phyloP scores from a whole-genome alignment of 2,888 invertebrate genomes.

The Dermolepida albohirtum region DNA sequence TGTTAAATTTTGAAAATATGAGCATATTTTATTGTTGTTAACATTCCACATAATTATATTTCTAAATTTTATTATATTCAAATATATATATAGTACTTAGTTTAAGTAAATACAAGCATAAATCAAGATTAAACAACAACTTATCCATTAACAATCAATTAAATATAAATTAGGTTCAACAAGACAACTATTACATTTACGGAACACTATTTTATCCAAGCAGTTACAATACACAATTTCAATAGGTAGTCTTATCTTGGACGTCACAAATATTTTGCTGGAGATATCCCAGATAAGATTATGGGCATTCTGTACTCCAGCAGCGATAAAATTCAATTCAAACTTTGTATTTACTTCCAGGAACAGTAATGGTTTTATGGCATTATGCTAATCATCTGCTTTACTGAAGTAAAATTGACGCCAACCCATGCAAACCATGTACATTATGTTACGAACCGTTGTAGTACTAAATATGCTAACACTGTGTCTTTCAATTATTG shows the following conservation, averaged over 20 bases:
- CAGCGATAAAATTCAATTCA: conserved; percentile 25
- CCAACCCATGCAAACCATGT: neutral
- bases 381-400: conserved; percentile 26
- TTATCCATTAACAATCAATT: too few species aligned
- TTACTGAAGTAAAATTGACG: conserved; percentile 1
- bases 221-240: conserved; percentile 29
- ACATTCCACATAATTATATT: too few species aligned
- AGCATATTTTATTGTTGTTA: too few species aligned
- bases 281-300: conserved; percentile 36
- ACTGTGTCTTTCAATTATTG: too few species aligned
- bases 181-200: too few species aligned
- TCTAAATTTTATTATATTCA: too few species aligned
- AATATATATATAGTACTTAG: neutral
- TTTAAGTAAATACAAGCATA: neutral
- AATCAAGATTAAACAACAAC: neutral
- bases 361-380: conserved; percentile 31
- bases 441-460: too few species aligned
- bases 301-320: conserved; percentile 16
- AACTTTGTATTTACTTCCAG: conserved; percentile 22
- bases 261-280: conserved; percentile 31
- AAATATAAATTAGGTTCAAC: too few species aligned
- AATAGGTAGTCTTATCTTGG: conserved; percentile 17
- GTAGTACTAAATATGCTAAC: too few species aligned
- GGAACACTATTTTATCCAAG: neutral
- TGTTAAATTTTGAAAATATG: too few species aligned